Conservation (phyloP, 2,888 invertebrate species). For the Macaria liturata region DNA sequence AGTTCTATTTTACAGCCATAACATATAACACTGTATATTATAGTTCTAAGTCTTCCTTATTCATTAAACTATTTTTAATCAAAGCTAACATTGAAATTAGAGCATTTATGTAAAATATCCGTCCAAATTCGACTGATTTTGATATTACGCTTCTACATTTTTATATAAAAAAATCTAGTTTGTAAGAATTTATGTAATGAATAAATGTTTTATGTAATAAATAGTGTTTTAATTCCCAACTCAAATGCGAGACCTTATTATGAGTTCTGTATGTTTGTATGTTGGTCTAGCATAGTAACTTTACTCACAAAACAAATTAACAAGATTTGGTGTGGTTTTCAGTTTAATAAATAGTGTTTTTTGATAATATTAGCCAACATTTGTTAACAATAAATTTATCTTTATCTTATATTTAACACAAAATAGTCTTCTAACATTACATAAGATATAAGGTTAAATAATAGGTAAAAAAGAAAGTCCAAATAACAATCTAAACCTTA, state of each 20-base stretch:
- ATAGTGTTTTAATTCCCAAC: not conserved
- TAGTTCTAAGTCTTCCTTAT: slow-evolving; percentile 47
- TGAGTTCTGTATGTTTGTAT: too few relatives aligned
- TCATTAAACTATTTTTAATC: slow-evolving; percentile 19
- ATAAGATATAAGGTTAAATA: too few relatives aligned
- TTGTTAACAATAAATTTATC: too few relatives aligned
- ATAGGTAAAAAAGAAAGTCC: not conserved
- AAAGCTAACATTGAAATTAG: slow-evolving; percentile 28
- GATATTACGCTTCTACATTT: slow-evolving; percentile 55
- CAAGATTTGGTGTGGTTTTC: too few relatives aligned
- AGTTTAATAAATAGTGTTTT: too few relatives aligned
- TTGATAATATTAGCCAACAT: too few relatives aligned
- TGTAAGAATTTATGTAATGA: slow-evolving; percentile 50
- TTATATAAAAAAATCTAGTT: slow-evolving; percentile 43
- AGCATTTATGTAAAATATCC: slow-evolving; percentile 46
- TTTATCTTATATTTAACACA: too few relatives aligned
- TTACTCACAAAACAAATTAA: too few relatives aligned
- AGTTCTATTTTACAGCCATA: too few relatives aligned
- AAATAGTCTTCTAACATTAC: too few relatives aligned
- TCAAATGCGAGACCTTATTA: not conserved
- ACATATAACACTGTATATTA: slow-evolving; percentile 24
- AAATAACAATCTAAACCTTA: slow-evolving; percentile 26
- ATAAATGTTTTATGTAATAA: slow-evolving; percentile 48
- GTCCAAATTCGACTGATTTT: slow-evolving; percentile 77
- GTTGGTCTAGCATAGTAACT: too few relatives aligned